Base-by-base conservation (phyloP, 2,113 vertebrate genomes). In the Acanthochromis polyacanthus region DNA sequence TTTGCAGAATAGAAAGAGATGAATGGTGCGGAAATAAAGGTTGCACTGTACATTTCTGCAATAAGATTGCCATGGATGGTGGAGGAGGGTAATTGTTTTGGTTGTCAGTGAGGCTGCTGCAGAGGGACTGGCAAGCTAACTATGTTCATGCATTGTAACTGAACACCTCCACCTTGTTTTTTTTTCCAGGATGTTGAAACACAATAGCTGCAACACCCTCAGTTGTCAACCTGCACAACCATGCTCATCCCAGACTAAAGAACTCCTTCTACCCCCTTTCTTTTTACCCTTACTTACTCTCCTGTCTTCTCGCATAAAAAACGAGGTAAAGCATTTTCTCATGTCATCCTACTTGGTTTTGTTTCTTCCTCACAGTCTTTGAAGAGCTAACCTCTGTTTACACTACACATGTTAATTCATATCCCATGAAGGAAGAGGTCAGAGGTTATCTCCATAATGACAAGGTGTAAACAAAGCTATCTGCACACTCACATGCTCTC, bases 401-500 rank as follows among this genome's bases (percentile, higher is more conserved):
- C 62, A 72, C 45, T 52, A 17, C 2, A 25, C 66, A 56, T 78
- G 74, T 82, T 52, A 5, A 70, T 72, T 78, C 78, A 53, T 67
- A 9, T 77, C 55, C 53, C 66, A 59, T 46, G 58, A 67, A 59
- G 32, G 5, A 23, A 15, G 36, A 67, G 60, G 79, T 14, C 62
- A 82, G 23, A 75, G 77, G 59, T 88, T 79, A 86, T 87, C 85
- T 59, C 62, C 56, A 36, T 74, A 46, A 73, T 40, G 52, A 71
- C 43, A 46, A 60, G 64, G n/a, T 63, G 71, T 71, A 87, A 87
- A 90, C 73, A 87, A 74, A 75, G 53, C 36, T 64, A 53, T 78
- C 52, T 75, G 38, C 50, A 43, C 53, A 69, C 22, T 64, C 38
- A 55, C 17, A 53, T 2, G 2, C 28, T 50, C 63, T 76, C 19